Conservation (phyloP, 1,140 invertebrate species). For the Drosophila asahinai region DNA sequence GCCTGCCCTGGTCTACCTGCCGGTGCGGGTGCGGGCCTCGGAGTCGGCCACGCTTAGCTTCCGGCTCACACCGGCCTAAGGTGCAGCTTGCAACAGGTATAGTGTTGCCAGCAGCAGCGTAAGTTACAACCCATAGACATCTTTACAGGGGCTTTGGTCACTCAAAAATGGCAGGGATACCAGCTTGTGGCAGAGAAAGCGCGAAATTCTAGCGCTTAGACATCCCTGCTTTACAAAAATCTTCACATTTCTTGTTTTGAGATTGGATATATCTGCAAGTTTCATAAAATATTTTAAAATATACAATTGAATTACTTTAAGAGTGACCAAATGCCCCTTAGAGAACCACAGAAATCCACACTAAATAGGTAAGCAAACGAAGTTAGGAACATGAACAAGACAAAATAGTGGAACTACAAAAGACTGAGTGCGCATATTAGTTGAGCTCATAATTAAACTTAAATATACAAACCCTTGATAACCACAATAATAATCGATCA, state of each 20-base stretch:
- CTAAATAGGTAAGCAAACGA: conserved; percentile 56
- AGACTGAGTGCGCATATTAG: conserved; percentile 84
- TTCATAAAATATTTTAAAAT: background rate
- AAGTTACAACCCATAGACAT: conserved; percentile 60
- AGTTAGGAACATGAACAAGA: conserved; percentile 70
- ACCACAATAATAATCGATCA: conserved; percentile 42
- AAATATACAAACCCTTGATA: conserved; percentile 61
- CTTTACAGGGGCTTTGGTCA: background rate
- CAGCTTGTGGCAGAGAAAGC: too few species aligned
- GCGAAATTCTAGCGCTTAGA: too few species aligned
- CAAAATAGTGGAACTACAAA: conserved; percentile 84
- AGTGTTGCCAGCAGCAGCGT: conserved; percentile 75
- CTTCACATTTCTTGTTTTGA: background rate
- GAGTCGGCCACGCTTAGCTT: conserved; percentile 92
- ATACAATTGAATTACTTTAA: background rate
- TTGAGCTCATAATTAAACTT: conserved; percentile 82
- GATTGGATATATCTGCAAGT: background rate
- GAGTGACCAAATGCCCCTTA: conserved; percentile 6
- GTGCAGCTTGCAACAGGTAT: conserved; percentile 42
- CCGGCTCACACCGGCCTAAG: conserved; percentile 94
- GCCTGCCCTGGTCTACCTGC: conserved; percentile 95
- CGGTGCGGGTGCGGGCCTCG: conserved; percentile 93
- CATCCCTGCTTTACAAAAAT: background rate
- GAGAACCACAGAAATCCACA: conserved; percentile 8
- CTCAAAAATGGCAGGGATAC: background rate